Conservation (phyloP, 2,113 vertebrate genomes). For the Dicerorhinus sumatrensis region DNA sequence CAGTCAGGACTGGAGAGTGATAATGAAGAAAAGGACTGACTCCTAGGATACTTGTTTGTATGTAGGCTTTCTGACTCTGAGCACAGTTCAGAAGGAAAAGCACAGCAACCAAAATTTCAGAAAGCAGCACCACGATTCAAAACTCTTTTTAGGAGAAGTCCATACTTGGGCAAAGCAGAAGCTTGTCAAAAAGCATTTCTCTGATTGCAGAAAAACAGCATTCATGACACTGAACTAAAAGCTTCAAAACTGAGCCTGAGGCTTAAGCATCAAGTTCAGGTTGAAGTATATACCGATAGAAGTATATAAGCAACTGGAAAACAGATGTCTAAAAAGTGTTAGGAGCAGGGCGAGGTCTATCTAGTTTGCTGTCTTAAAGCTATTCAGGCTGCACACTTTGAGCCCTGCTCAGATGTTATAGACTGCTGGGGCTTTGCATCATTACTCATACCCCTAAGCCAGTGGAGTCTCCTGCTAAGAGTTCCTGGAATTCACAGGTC, state of each 20-base stretch:
- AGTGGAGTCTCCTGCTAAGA: fast-evolving
- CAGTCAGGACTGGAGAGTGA: neutral
- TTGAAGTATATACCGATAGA: neutral
- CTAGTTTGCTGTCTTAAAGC: neutral
- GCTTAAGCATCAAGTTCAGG: neutral
- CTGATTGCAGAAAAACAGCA: neutral
- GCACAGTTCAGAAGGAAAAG: neutral
- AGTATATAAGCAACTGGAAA: neutral
- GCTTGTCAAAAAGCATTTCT: neutral
- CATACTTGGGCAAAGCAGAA: neutral
- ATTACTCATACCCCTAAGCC: neutral
- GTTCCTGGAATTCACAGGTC: neutral
- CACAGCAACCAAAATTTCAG: neutral
- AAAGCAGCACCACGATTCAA: neutral
- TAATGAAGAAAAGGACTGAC: too few species aligned
- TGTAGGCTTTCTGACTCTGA: neutral
- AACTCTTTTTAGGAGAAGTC: neutral
- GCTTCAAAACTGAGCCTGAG: neutral
- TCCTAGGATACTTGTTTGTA: fast-evolving
- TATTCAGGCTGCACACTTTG: fast-evolving
- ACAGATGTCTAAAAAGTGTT: neutral
- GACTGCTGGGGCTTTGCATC: neutral
- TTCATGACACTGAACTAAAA: neutral
- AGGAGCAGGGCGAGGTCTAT: neutral
- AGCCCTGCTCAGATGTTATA: neutral